phyloP scores from a whole-genome alignment of 2,113 vertebrate genomes.

The Macaca mulatta region DNA sequence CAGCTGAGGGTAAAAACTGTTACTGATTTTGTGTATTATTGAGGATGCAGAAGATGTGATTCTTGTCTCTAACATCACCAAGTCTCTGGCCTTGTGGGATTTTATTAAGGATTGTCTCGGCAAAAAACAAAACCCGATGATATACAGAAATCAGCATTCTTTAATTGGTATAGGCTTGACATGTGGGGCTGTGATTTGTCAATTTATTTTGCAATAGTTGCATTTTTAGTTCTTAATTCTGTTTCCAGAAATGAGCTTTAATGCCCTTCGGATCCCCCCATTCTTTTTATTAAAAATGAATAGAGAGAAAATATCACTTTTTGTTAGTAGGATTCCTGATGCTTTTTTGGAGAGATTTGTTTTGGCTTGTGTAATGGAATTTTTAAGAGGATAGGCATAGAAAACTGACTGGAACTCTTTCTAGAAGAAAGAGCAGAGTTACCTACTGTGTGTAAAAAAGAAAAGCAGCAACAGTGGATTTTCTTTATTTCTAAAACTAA shows the following conservation, averaged over 20 bases:
- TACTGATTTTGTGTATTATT: background rate
- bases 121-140: background rate
- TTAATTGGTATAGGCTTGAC: slow-evolving; percentile 36
- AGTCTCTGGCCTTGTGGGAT: slow-evolving; percentile 12
- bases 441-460: background rate
- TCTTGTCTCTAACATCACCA: slow-evolving; percentile 1
- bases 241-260: slow-evolving; percentile 22
- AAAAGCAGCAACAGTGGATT: background rate
- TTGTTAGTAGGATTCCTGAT: background rate
- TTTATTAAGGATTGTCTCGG: slow-evolving; percentile 53
- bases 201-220: slow-evolving; percentile 39
- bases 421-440: background rate
- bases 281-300: slow-evolving; percentile 28
- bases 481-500: slow-evolving; percentile 41
- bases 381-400: slow-evolving; percentile 1
- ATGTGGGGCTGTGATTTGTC: background rate
- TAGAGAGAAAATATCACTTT: slow-evolving; percentile 9
- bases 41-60: background rate
- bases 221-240: slow-evolving; percentile 50
- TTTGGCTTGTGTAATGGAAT: slow-evolving; percentile 28
- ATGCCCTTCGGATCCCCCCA: background rate
- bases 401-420: background rate
- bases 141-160: background rate
- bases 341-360: background rate
- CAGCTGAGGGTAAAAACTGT: background rate